Evolutionary conservation across 1,140 invertebrate genomes (phyloP).

Genomic region (Drosophila oshimai): DNA sequence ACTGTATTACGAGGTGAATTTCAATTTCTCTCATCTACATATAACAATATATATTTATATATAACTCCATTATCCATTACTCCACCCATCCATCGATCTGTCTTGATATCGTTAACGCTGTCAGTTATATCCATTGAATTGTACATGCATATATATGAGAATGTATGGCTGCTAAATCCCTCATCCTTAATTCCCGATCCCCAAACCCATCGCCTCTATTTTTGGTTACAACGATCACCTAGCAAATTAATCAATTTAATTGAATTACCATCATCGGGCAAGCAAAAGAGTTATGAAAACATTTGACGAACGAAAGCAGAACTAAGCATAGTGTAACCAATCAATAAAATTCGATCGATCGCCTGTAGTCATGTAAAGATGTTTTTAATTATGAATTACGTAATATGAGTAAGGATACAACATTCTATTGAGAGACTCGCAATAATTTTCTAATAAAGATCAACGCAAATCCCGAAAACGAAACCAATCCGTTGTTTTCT

Average conservation of each 20-base stretch:
- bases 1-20: constrained; percentile 70
- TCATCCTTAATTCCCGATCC: not conserved
- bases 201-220: not conserved
- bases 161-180: not conserved
- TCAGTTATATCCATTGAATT: constrained; percentile 1
- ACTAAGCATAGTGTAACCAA: constrained; percentile 28
- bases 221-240: constrained; percentile 6
- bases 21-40: constrained; percentile 56
- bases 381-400: constrained; percentile 64
- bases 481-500: constrained; percentile 20
- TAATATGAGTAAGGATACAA: constrained; percentile 29
- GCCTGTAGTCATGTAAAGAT: constrained; percentile 62
- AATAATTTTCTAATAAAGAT: constrained; percentile 67
- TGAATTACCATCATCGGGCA: not conserved
- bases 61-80: not conserved
- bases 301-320: not conserved
- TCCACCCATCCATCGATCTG: not conserved
- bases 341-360: constrained; percentile 30
- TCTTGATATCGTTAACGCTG: not conserved
- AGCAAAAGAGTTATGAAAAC: not conserved
- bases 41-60: constrained; percentile 17
- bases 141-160: not conserved
- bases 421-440: constrained; percentile 68
- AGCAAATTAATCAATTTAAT: constrained; percentile 46
- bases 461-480: constrained; percentile 9